Evolutionary conservation across 2,797 vertebrate species (phyloP), one percentile per base, ranked within the genome.

Genomic region (Etheostoma perlongum): DNA sequence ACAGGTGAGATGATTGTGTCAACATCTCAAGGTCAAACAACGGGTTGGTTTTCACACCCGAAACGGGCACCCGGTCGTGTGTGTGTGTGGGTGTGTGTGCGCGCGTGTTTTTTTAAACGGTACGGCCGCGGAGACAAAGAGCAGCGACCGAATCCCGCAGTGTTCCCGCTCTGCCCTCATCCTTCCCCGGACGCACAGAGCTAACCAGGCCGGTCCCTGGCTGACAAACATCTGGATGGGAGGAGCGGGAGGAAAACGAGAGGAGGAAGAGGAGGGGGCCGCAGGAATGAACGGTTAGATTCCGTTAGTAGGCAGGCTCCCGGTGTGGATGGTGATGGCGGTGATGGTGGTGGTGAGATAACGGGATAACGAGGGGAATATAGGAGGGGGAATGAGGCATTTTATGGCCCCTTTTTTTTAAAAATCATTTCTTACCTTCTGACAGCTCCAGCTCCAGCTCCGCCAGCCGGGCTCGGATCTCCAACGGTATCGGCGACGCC

Each of bases 361-460:
- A 86, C 68, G 68, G 54, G 77, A 86, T 78, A 90, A 87, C 60
- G 78, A 52, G 51, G 51, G 60, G 25, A 2, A 60, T 60, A 51
- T 42, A 67, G 42, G 72, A 60, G 14, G 21, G 55, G 25, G 36
- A 49, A 21, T 15, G 69, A 46, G 64, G 63, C 4, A 59, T 57
- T 44, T 66, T 46, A 36, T 49, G 18, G 18, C 27, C 40, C 16
- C n/a, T 0, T 25, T 68, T 71, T 55, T 16, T 16, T 30, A 5
- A 30, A 30, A 5, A 51, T 23, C 11, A 60, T 6, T 5, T 21
- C 95, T 96, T 95, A 98, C 97, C 97, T 94, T 98, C 97, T 84
- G 97, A 98, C 92, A 98, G 93, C 94, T 98, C 97, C 89, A 98
- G 96, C 95, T 98, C 97, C 95, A 98, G 95, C 93, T 98, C 97